Evolutionary conservation across 2,113 vertebrate genomes (phyloP), one percentile per base, ranked within the genome.

Genomic region (Lycaon pictus): DNA sequence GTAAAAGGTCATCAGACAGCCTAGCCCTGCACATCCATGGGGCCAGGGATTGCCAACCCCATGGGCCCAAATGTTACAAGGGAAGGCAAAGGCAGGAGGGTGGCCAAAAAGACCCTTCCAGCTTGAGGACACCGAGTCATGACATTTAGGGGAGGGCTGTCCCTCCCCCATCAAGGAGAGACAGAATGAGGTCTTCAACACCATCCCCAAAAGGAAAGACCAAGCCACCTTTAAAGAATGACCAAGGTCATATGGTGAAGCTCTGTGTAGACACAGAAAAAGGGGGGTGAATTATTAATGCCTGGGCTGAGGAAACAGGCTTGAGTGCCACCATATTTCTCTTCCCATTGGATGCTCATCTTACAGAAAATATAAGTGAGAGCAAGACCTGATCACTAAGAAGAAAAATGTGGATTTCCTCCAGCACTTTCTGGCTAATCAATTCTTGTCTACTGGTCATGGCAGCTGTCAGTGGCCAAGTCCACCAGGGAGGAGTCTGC

Each of bases 211-310:
- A 43, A 83, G 43, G 19, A 32, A 56, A 95, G 76, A 56, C 12
- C 11, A 51, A 51, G 76, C 29, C 90, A 97, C 90, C 96, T 96
- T 77, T 92, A 94, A 98, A 91, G 91, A 96, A 94, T 96, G 96
- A 93, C 84, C 87, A 93, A 97, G 94, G 90, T 97, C 93, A 79
- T 29, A 82, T 0, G 32, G 86, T 79, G 79, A 96, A 97, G 97
- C 97, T 67, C 65, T 60, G 84, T 53, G 58, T 35, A 63, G 58
- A 65, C 20, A 97, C 92, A 60, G 83, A 92, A 85, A 90, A 89
- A 65, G 80, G 60, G 16, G 22, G 58, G 74, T 98, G 93, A 97
- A 98, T 98, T 97, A 98, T 98, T 98, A 96, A 97, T 95, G 5
- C 17, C 1, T 48, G 83, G 93, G 98, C 98, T 96, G 98, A 98